These are phyloP conservation scores for Caerostris extrusa DNA, from an alignment of 1,140 invertebrate species.

Conservation along the genomic window DNA sequence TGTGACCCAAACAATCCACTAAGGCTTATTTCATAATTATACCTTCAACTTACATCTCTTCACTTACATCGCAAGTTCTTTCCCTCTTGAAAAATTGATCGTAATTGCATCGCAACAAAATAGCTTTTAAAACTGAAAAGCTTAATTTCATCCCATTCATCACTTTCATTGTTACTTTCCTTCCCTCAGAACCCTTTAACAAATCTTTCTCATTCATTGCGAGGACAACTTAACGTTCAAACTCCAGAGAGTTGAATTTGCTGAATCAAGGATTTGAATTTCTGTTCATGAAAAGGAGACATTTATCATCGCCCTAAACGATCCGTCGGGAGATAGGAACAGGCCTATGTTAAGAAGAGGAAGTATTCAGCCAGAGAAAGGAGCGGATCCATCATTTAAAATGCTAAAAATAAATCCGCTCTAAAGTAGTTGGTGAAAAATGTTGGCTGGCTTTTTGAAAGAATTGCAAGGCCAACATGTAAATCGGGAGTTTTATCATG, in stretches of 20 bases:
- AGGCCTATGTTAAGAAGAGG: neutral
- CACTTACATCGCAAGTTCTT: neutral
- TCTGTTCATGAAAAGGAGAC: neutral
- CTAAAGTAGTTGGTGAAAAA: neutral
- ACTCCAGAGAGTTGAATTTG: neutral
- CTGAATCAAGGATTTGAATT: neutral
- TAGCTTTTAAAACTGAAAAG: neutral
- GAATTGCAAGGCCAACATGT: too few relatives aligned
- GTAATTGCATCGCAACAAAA: neutral
- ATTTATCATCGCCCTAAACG: constrained; percentile 6
- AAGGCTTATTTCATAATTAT: too few relatives aligned
- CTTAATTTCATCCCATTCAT: neutral
- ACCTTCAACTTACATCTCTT: too few relatives aligned
- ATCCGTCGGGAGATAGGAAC: neutral
- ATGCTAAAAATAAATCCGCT: constrained; percentile 3
- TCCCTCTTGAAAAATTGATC: neutral
- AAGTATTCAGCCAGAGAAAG: neutral
- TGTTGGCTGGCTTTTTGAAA: too few relatives aligned
- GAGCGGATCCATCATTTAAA: neutral
- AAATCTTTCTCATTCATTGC: neutral
- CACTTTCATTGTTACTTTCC: neutral
- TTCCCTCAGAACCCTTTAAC: neutral
- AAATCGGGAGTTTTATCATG: neutral
- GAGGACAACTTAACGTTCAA: neutral
- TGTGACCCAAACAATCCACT: too few relatives aligned